These are phyloP conservation scores for Tetramorium alpestre DNA, from an alignment of 1,140 invertebrate species.

Conservation along the genomic window DNA sequence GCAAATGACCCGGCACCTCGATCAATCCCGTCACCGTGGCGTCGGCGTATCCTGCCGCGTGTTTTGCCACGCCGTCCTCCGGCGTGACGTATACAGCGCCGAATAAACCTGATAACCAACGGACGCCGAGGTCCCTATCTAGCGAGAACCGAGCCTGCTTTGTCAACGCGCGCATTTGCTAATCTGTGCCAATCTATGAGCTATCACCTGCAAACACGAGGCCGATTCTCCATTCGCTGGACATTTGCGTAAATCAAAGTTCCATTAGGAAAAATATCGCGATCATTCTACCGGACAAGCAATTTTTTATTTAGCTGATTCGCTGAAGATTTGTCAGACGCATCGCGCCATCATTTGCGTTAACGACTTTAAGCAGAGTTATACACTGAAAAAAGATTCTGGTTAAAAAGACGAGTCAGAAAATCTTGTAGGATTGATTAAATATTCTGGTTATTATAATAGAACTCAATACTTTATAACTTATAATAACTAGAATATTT, in stretches of 20 bases:
- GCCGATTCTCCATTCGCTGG: conserved; percentile 1
- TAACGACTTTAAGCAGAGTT: background rate
- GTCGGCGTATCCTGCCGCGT: conserved; percentile 1
- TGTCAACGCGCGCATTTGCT: conserved; percentile 27
- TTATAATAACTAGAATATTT: too few species aligned
- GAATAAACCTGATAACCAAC: conserved; percentile 26
- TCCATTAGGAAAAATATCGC: background rate
- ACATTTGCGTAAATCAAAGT: conserved; percentile 13
- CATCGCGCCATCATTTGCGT: background rate
- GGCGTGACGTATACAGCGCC: background rate
- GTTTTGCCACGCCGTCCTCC: background rate
- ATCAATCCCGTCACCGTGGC: conserved; percentile 20
- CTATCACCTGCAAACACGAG: background rate
- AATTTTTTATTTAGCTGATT: background rate
- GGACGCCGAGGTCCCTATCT: background rate
- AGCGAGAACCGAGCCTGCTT: background rate
- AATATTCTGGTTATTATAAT: too few species aligned
- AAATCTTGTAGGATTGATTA: too few species aligned
- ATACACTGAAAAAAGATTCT: too few species aligned
- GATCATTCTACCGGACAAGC: background rate
- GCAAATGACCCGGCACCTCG: background rate
- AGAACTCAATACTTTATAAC: too few species aligned
- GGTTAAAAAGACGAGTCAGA: too few species aligned
- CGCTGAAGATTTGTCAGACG: background rate
- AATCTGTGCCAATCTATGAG: conserved; percentile 38